Base-by-base conservation (phyloP, 2,113 vertebrate species). In the Calonectris borealis region DNA sequence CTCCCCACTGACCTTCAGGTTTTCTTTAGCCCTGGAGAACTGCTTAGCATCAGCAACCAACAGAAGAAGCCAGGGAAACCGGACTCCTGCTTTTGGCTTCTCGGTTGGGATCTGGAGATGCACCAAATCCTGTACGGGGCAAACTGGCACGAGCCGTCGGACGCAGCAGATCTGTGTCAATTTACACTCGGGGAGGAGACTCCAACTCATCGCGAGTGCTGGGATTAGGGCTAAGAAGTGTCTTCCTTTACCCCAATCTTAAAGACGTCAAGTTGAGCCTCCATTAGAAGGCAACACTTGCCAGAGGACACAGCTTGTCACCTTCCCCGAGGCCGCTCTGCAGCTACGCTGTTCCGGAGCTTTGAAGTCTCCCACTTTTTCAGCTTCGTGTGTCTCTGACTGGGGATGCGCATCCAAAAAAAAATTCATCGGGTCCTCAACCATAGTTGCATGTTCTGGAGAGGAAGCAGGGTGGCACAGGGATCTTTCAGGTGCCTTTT, bases 391-490 rank as follows among this genome's bases (percentile, higher is more conserved):
- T 36, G 4, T 46, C 26, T 81, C 55, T 58, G 18, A 46, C 34
- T 9, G 62, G 26, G 66, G 34, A 61, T 3, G 5, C 3, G 17
- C 46, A 83, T 16, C 16, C 44, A 48, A 42, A 55, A 24, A 24
- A 24, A 19, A 49, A 8, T 36, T 25, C 18, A 13, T 3, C 38
- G n/a, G 27, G 40, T 88, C 52, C 52, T 62, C 48, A n/a, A 29
- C 12, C 25, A 9, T 0, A 4, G 54, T 3, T 19, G 42, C 1
- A 0, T 0, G 11, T 32, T 38, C 32, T 49, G 34, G 76, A 66
- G 31, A 66, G 49, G 66, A 72, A 20, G 13, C 14, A 69, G 18
- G 19, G 31, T 5, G 20, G 80, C 65, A 40, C 0, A 9, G 14
- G n/a, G 42, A 54, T 26, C 34, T 16, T 38, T 16, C 71, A n/a